These are phyloP conservation scores for Temnothorax rugatulus DNA, from an alignment of 2,888 invertebrate genomes.

Conservation along the genomic window DNA sequence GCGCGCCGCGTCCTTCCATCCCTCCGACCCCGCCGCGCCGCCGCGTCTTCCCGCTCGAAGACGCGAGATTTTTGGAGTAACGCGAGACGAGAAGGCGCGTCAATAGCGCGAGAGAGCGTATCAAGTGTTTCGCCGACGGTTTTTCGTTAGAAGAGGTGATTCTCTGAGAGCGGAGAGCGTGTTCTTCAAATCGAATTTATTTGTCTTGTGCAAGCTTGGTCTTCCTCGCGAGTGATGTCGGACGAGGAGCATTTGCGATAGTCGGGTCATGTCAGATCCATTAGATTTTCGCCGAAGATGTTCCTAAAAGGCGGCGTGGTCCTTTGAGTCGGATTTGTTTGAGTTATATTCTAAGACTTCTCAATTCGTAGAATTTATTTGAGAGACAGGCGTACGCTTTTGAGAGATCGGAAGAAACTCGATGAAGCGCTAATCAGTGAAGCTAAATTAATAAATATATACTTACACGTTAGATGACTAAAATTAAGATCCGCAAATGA, in stretches of 20 bases:
- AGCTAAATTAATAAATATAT: constrained; percentile 37
- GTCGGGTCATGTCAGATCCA: neutral
- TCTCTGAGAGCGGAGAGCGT: neutral
- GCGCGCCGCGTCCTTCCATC: constrained; percentile 48
- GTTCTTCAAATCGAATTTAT: constrained; percentile 33
- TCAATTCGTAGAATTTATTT: constrained; percentile 42
- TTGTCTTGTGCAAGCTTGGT: constrained; percentile 20
- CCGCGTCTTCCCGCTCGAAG: neutral
- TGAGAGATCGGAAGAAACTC: constrained; percentile 9
- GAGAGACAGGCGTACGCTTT: constrained; percentile 20
- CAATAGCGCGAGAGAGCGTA: neutral
- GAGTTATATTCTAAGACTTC: neutral
- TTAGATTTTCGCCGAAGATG: constrained; percentile 25
- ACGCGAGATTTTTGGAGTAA: constrained; percentile 18
- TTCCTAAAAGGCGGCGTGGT: constrained; percentile 35
- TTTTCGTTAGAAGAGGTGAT: constrained; percentile 4
- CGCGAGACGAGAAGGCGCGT: neutral
- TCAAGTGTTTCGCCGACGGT: neutral
- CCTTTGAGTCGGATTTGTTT: constrained; percentile 43
- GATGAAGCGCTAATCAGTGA: neutral
- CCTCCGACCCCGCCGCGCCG: constrained; percentile 19
- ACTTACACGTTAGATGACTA: neutral
- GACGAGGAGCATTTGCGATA: constrained; percentile 20
- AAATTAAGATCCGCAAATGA: neutral
- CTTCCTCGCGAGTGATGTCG: neutral